These are phyloP conservation scores for Arctocebus calabarensis DNA, from an alignment of 2,797 vertebrate species.

Conservation along the genomic window DNA sequence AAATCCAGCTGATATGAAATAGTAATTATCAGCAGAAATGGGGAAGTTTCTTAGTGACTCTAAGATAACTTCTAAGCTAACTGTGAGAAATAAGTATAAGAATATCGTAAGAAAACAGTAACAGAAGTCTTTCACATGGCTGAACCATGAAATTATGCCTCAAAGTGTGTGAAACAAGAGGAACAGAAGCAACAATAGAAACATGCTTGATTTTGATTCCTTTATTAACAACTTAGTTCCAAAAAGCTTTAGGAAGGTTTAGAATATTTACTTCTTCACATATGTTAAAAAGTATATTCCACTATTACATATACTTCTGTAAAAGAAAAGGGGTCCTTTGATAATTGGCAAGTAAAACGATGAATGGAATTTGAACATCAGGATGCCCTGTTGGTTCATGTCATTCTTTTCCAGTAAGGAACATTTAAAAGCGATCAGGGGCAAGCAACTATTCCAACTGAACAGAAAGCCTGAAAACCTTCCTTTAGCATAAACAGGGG, in stretches of 20 bases:
- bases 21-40: neutral
- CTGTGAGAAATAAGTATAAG: neutral
- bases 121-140: neutral
- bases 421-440: neutral
- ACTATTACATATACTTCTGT: neutral
- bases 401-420: neutral
- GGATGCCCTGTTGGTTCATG: neutral
- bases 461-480: neutral
- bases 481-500: neutral
- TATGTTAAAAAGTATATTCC: neutral
- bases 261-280: neutral
- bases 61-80: neutral
- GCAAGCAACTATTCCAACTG: neutral
- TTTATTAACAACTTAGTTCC: conserved; percentile 7
- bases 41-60: neutral
- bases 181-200: conserved; percentile 20
- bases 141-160: neutral
- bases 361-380: neutral
- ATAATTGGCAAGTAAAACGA: neutral
- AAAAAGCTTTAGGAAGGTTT: neutral
- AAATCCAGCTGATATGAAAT: neutral
- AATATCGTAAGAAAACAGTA: conserved; percentile 10
- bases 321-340: neutral
- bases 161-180: neutral
- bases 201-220: neutral